Conservation (phyloP, 1,140 invertebrate genomes). For the Eupristina koningsbergeri region DNA sequence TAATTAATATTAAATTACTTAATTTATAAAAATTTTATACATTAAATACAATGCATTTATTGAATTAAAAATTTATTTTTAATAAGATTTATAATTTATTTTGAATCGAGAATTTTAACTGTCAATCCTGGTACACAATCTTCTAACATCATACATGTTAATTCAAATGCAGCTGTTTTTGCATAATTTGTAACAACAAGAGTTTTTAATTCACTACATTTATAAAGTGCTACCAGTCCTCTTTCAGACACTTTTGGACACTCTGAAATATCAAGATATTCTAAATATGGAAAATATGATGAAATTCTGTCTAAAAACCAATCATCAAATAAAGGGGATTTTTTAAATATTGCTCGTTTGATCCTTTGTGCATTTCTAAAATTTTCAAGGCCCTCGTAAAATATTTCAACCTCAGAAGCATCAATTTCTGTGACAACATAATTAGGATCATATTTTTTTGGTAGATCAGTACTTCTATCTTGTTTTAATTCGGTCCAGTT, state of each 20-base stretch:
- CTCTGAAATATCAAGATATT: conserved; percentile 83
- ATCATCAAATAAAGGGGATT: conserved; percentile 81
- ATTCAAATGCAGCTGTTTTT: conserved; percentile 69
- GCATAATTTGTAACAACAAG: conserved; percentile 72
- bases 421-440: conserved; percentile 81
- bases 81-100: conserved; percentile 16
- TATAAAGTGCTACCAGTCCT: conserved; percentile 79
- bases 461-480: conserved; percentile 74
- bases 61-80: conserved; percentile 1
- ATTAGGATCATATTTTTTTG: conserved; percentile 72
- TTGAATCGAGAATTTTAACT: conserved; percentile 54
- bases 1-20: not conserved
- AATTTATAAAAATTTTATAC: not conserved
- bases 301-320: conserved; percentile 82
- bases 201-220: conserved; percentile 74
- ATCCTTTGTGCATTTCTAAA: conserved; percentile 76
- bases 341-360: conserved; percentile 78
- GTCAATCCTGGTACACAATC: conserved; percentile 66
- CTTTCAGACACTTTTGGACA: conserved; percentile 78
- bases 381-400: conserved; percentile 83
- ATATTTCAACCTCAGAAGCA: conserved; percentile 76
- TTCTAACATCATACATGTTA: conserved; percentile 76
- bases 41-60: conserved; percentile 6
- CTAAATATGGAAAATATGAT: conserved; percentile 76
- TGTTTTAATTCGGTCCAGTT: conserved; percentile 76